These are phyloP conservation scores for Lasioglossum leucozonium DNA, from an alignment of 2,888 invertebrate species.

Conservation along the genomic window DNA sequence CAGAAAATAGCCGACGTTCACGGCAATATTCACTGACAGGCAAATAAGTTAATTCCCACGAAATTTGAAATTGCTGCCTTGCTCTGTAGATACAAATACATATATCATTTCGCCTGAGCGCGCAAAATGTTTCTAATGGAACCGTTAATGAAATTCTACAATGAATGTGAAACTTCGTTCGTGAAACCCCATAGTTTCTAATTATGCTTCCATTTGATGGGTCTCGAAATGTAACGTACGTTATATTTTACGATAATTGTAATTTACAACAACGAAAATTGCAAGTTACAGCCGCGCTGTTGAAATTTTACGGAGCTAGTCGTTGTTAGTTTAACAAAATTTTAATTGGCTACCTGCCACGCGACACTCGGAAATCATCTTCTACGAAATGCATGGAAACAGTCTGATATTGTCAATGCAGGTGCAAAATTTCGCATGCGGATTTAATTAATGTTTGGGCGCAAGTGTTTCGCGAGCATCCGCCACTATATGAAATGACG, in stretches of 20 bases:
- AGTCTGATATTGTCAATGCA: neutral
- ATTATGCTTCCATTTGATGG: neutral
- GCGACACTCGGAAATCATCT: neutral
- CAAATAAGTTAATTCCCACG: neutral
- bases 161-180: neutral
- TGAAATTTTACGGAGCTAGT: neutral
- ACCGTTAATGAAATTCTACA: slow-evolving; percentile 1
- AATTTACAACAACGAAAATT: neutral
- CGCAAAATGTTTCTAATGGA: neutral
- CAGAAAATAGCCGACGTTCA: neutral
- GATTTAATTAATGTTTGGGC: slow-evolving; percentile 18
- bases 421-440: slow-evolving; percentile 5
- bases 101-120: neutral
- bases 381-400: neutral
- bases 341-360: neutral
- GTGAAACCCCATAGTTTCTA: neutral
- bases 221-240: neutral
- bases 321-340: neutral
- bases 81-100: neutral
- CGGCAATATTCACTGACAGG: neutral
- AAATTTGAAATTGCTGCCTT: neutral
- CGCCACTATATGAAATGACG: neutral
- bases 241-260: neutral
- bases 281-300: neutral
- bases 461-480: neutral